phyloP scores from a whole-genome alignment of 2,888 invertebrate genomes.

The Caenorhabditis zanzibari region DNA sequence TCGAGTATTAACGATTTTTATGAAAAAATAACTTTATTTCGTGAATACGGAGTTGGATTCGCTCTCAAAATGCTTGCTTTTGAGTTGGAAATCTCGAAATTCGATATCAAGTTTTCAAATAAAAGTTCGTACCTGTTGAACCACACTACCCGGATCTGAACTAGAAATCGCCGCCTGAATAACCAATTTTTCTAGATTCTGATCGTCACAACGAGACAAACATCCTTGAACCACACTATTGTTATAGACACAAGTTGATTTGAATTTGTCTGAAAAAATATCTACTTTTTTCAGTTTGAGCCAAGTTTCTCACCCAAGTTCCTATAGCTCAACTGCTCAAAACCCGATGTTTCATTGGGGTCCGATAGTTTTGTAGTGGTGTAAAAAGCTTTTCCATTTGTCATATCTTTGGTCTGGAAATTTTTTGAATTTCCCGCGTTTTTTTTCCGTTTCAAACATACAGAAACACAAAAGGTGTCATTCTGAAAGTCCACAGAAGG shows the following conservation, averaged over 20 bases:
- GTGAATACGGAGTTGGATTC: no score
- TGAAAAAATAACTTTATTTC: no score
- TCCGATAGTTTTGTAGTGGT: not conserved
- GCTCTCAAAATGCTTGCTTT: no score
- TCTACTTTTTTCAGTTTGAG: not conserved
- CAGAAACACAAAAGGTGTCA: conserved; percentile 28
- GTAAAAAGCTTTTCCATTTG: conserved; percentile 25
- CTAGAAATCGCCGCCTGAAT: not conserved
- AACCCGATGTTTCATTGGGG: not conserved
- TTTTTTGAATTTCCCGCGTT: not conserved
- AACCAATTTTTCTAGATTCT: not conserved
- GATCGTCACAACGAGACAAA: conserved; percentile 12
- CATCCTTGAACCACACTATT: conserved; percentile 4
- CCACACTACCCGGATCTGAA: not conserved
- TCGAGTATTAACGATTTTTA: no score
- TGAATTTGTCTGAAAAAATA: not conserved
- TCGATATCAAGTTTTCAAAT: no score
- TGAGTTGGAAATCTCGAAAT: no score
- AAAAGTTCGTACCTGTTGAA: no score
- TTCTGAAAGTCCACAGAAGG: conserved; percentile 19
- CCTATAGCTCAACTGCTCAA: conserved; percentile 8
- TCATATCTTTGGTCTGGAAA: conserved; percentile 21
- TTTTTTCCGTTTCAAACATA: not conserved
- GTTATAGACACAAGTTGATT: not conserved
- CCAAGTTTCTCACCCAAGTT: not conserved